Conservation (phyloP, 2,888 invertebrate genomes). For the Iselma pallidipennis region DNA sequence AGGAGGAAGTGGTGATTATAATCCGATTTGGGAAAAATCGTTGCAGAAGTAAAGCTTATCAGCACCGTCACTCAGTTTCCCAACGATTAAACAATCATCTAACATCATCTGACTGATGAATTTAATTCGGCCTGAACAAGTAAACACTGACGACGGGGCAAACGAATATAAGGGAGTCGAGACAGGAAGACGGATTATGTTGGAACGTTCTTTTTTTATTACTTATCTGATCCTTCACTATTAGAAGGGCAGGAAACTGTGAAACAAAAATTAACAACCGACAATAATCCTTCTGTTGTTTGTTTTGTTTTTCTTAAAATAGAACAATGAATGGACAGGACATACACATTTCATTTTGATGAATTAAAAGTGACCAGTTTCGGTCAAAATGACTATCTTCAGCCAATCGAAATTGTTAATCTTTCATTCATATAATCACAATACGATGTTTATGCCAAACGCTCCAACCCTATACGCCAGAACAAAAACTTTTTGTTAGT, state of each 20-base stretch:
- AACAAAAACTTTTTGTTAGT: no score
- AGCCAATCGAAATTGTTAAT: no score
- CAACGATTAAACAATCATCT: slow-evolving; percentile 44
- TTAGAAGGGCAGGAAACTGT: background rate
- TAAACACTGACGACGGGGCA: background rate
- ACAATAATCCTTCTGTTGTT: background rate
- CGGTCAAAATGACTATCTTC: no score
- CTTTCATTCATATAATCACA: no score
- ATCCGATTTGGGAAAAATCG: slow-evolving; percentile 25
- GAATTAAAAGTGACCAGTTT: no score
- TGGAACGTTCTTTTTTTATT: background rate
- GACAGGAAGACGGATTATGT: background rate
- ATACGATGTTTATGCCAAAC: no score
- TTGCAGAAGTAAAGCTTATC: slow-evolving; percentile 13
- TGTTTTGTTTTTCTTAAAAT: background rate
- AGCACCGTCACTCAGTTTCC: slow-evolving; percentile 29
- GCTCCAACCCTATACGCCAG: no score
- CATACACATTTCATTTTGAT: no score
- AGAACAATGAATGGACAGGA: background rate
- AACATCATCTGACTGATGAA: slow-evolving; percentile 45
- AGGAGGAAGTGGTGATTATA: background rate
- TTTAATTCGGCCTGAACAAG: slow-evolving; percentile 37
- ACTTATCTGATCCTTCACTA: background rate
- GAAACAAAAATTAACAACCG: background rate
- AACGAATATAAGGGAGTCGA: background rate